Base-by-base conservation (phyloP, 2,888 invertebrate genomes). In the Oscheius sp. region DNA sequence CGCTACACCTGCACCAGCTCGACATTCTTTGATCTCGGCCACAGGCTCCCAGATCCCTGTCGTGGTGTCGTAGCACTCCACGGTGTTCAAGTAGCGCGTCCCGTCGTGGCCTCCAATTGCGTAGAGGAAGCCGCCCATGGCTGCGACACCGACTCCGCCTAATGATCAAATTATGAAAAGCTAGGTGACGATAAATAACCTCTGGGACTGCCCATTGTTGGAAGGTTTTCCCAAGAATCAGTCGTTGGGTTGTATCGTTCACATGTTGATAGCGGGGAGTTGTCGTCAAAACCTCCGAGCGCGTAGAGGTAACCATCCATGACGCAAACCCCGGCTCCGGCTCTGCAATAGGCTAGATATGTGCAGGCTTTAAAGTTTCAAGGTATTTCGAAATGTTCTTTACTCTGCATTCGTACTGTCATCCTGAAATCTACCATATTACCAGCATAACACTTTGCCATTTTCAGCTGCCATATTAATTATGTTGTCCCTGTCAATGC, bases 291-390 rank as follows among this genome's bases (percentile, higher is more conserved):
- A 3, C 91, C 91, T 1, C 86, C 86, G 13, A 86, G 78, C 13
- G 85, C 90, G 83, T 90, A 91, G 50, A 91, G 87, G 75, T 83
- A 88, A 11, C 91, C 90, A 83, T 91, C 89, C 2, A 91, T 86
- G 1, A 90, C 90, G n/a, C 90, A 89, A 1, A 90, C 90, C 3
- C 91, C 91, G 10, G 91, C 90, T 7, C 91, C 91, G 3, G 91
- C 91, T 76, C 91, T 84, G 75, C 57, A 79, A 47, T 4, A 55
- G 9, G 13, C 47, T 13, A n/a, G 35, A 55, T 53, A 55, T 68
- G 29, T 4, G 55, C 35, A 13, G 21, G 21, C 21, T 21, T 21
- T 0, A 21, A 21, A 21, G 21, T 21, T 21, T 21, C 21, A 21
- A 21, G 21, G 21, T 21, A 21, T 21, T 21, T 21, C 0, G 21